phyloP scores from a whole-genome alignment of 2,888 invertebrate species.

The Temnothorax unifasciatus region DNA sequence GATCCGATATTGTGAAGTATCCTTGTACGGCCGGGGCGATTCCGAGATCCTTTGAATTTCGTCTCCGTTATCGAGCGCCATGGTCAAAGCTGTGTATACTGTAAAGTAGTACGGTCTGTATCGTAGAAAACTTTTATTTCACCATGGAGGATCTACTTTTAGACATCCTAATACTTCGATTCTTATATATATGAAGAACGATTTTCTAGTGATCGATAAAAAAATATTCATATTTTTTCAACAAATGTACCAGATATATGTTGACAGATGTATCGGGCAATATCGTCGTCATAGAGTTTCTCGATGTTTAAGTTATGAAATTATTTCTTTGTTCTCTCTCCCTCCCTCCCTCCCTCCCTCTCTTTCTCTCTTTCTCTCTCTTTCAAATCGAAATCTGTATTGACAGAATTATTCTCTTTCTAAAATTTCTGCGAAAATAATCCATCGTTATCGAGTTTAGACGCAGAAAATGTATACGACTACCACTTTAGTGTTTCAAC shows the following conservation, averaged over 20 bases:
- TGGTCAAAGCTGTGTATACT: slow-evolving; percentile 59
- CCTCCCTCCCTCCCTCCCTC: neutral
- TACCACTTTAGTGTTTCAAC: neutral
- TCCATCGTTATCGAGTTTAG: neutral
- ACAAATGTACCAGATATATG: slow-evolving; percentile 5
- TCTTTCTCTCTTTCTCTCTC: neutral
- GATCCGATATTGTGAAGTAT: slow-evolving; percentile 71
- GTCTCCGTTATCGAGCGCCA: slow-evolving; percentile 56
- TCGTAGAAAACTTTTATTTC: slow-evolving; percentile 64
- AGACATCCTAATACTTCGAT: slow-evolving; percentile 41
- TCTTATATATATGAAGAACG: slow-evolving; percentile 9
- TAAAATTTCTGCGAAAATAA: neutral
- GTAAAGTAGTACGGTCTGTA: slow-evolving; percentile 52
- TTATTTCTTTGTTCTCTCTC: neutral
- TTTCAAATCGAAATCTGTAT: neutral
- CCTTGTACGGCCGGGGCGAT: slow-evolving; percentile 60
- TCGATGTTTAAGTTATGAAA: neutral
- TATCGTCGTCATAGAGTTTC: neutral
- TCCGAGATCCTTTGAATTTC: slow-evolving; percentile 68
- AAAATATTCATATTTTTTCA: slow-evolving; percentile 35
- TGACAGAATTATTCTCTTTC: slow-evolving; percentile 1
- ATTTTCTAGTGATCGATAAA: slow-evolving; percentile 25
- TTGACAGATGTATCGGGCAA: neutral
- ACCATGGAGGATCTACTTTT: slow-evolving; percentile 33
- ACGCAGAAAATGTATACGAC: neutral